phyloP scores from a whole-genome alignment of 2,888 invertebrate species.

The Drosophila anceps region DNA sequence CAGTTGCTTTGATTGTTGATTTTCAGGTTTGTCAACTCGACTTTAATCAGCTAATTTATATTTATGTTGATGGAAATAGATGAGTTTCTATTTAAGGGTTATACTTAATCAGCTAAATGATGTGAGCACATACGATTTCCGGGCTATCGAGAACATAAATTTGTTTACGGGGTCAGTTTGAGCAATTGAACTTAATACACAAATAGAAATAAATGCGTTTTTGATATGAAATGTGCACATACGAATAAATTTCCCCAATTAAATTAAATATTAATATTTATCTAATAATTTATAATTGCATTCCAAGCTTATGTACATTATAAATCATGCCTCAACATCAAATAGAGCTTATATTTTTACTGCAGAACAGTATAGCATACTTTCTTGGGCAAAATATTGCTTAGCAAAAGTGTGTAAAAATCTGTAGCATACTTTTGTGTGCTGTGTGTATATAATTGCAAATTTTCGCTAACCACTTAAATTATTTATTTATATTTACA shows the following conservation, averaged over 20 bases:
- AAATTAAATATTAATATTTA: too few species aligned
- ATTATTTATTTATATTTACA: neutral
- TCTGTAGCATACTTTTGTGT: neutral
- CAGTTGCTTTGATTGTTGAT: constrained; percentile 45
- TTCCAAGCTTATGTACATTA: too few species aligned
- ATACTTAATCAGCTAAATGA: constrained; percentile 4
- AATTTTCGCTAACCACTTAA: too few species aligned
- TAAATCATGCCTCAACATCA: too few species aligned
- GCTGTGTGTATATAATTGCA: neutral
- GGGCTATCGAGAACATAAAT: neutral
- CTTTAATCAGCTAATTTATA: constrained; percentile 37
- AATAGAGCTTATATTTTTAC: too few species aligned
- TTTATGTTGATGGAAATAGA: constrained; percentile 10
- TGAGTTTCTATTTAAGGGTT: neutral
- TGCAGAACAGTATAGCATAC: neutral
- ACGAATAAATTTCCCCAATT: neutral
- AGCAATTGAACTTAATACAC: neutral
- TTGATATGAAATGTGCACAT: neutral
- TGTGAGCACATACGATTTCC: constrained; percentile 3
- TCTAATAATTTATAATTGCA: too few species aligned
- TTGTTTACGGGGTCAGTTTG: neutral
- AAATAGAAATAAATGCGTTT: neutral
- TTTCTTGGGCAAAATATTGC: neutral
- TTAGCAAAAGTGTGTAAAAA: neutral
- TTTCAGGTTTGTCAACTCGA: constrained; percentile 15